Conservation (phyloP, 2,113 vertebrate genomes). For the Albula goreensis region DNA sequence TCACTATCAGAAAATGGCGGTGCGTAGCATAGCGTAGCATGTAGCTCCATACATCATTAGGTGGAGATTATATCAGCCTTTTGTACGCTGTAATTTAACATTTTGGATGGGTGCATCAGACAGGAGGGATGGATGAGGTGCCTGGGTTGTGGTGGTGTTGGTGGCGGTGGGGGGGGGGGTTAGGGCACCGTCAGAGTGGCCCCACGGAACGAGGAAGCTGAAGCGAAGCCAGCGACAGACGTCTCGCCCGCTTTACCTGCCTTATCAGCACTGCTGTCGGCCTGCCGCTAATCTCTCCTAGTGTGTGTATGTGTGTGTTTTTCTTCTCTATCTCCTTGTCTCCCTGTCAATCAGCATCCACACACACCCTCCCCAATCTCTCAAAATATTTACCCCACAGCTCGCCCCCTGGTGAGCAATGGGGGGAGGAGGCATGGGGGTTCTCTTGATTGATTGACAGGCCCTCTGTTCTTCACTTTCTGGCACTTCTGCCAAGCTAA, state of each 20-base stretch:
- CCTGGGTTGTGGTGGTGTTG: slow-evolving; percentile 13
- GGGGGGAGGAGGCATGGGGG: neutral
- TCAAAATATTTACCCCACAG: slow-evolving; percentile 68
- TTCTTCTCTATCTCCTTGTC: slow-evolving; percentile 53
- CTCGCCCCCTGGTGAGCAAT: slow-evolving; percentile 52
- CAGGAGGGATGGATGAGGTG: slow-evolving; percentile 52
- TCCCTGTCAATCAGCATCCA: slow-evolving; percentile 61
- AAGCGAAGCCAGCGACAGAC: slow-evolving; percentile 48
- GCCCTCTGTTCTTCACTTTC: neutral
- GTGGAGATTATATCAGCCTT: neutral
- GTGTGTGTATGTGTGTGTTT: slow-evolving; percentile 45
- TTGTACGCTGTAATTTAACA: neutral
- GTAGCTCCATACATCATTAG: neutral
- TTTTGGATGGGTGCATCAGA: slow-evolving; percentile 33
- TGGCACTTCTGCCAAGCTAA: neutral
- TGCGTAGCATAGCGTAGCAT: slow-evolving; percentile 42
- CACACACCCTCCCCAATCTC: slow-evolving; percentile 53
- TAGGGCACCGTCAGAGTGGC: no score
- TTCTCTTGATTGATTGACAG: neutral
- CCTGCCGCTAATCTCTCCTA: slow-evolving; percentile 59
- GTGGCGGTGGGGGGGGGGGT: neutral
- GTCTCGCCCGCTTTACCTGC: slow-evolving; percentile 64
- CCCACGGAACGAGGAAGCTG: neutral
- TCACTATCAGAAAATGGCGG: slow-evolving; percentile 56
- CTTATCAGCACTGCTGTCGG: slow-evolving; percentile 68